A percentile compares a stretch with the other conserved stretches of the same genome.
These are phyloP conservation scores for Craniophora ligustri DNA, from an alignment of 2,888 invertebrate species.

Conservation along the genomic window DNA sequence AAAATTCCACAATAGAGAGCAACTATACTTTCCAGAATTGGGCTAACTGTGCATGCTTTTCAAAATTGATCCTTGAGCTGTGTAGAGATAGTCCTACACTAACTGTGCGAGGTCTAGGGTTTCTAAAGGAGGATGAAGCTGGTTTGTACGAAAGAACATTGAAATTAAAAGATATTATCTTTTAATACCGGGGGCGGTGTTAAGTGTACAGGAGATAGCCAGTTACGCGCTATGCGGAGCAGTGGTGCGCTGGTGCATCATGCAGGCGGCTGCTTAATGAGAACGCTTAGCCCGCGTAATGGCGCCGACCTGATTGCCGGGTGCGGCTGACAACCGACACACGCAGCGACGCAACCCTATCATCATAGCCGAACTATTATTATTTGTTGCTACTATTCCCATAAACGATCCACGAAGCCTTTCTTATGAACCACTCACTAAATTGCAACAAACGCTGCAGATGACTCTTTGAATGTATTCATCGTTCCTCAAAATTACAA, in stretches of 20 bases:
- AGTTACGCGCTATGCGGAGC: conserved; percentile 37
- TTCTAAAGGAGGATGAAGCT: conserved; percentile 16
- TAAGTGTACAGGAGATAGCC: conserved; percentile 47
- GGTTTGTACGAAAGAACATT: conserved; percentile 52
- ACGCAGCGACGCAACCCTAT: conserved; percentile 66
- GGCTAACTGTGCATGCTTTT: neutral
- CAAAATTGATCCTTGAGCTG: neutral
- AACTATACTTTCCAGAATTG: neutral
- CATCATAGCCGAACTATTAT: conserved; percentile 66
- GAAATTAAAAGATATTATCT: conserved; percentile 73
- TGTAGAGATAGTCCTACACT: conserved; percentile 2
- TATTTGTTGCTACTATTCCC: conserved; percentile 64
- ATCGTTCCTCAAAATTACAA: conserved; percentile 10
- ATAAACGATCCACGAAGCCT: conserved; percentile 61
- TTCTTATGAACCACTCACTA: conserved; percentile 49
- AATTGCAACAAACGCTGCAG: conserved; percentile 31
- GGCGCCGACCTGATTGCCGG: conserved; percentile 73
- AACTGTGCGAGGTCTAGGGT: conserved; percentile 2
- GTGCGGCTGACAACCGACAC: conserved; percentile 64
- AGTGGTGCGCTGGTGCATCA: conserved; percentile 54
- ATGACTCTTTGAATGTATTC: conserved; percentile 9
- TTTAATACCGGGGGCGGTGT: conserved; percentile 62
- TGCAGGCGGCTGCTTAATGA: conserved; percentile 72
- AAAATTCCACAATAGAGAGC: neutral
- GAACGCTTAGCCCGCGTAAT: conserved; percentile 78